These are phyloP conservation scores for Haplotaxodon microlepis DNA, from an alignment of 2,113 vertebrate genomes.

Conservation along the genomic window DNA sequence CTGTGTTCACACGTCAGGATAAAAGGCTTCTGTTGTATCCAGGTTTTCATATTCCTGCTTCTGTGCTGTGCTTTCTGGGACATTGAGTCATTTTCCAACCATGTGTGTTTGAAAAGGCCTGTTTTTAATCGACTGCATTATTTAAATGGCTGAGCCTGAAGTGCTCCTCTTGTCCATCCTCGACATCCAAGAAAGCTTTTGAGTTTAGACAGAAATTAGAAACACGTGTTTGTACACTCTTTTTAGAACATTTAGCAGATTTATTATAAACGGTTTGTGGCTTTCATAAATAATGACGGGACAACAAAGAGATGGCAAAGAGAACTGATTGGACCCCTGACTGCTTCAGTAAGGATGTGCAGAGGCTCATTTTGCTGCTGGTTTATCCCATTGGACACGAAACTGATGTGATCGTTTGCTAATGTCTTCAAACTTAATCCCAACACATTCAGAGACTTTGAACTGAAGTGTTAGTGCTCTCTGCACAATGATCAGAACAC, in stretches of 20 bases:
- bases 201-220: background rate
- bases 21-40: background rate
- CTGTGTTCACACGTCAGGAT: background rate
- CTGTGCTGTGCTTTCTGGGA: background rate
- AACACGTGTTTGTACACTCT: background rate
- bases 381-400: rapidly evolving
- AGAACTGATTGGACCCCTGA: rapidly evolving
- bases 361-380: background rate
- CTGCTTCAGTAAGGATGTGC: background rate
- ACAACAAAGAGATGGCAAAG: background rate
- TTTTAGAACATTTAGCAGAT: background rate
- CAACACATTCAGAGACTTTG: background rate
- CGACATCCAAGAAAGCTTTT: background rate
- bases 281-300: background rate
- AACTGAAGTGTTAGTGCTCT: rapidly evolving
- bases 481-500: background rate
- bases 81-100: background rate
- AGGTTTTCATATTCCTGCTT: background rate
- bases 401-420: rapidly evolving
- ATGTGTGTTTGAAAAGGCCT: background rate
- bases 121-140: background rate
- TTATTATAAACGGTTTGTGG: background rate
- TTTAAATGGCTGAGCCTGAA: background rate
- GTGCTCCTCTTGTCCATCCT: background rate
- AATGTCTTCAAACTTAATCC: rapidly evolving